Conservation (phyloP, 2,797 vertebrate species). For the Cetoscarus ocellatus region DNA sequence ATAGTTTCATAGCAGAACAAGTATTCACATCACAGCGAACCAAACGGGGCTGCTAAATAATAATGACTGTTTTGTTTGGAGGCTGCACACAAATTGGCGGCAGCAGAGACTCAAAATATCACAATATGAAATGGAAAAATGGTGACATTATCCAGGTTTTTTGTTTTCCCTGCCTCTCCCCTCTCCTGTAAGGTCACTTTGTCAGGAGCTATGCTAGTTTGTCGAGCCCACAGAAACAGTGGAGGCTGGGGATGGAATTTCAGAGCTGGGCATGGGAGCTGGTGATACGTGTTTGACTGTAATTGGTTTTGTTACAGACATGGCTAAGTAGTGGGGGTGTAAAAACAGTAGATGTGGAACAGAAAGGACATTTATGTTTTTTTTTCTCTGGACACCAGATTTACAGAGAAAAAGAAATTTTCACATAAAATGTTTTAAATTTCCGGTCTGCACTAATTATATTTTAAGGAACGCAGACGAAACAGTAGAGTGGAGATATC, state of each 20-base stretch:
- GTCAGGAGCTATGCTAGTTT: constrained; percentile 26
- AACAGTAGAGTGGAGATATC: constrained; percentile 13
- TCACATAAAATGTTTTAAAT: constrained; percentile 13
- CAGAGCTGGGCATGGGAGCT: constrained; percentile 36
- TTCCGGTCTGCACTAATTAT: constrained; percentile 35
- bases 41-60: constrained; percentile 30
- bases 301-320: constrained; percentile 63
- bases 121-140: neutral
- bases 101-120: neutral
- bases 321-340: constrained; percentile 45
- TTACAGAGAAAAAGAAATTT: neutral
- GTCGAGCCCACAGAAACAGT: constrained; percentile 48
- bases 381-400: neutral
- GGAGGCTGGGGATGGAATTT: constrained; percentile 44
- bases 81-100: constrained; percentile 28
- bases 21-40: constrained; percentile 21
- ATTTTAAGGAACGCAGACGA: constrained; percentile 38
- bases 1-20: constrained; percentile 26
- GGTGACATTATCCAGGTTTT: constrained; percentile 6
- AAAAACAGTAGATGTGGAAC: constrained; percentile 25
- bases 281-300: constrained; percentile 52
- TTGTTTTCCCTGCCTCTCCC: neutral
- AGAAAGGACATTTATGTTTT: constrained; percentile 5
- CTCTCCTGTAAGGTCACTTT: constrained; percentile 36
- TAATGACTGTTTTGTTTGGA: constrained; percentile 37